These are phyloP conservation scores for Notodonta ziczac DNA, from an alignment of 2,888 invertebrate genomes.

Conservation along the genomic window DNA sequence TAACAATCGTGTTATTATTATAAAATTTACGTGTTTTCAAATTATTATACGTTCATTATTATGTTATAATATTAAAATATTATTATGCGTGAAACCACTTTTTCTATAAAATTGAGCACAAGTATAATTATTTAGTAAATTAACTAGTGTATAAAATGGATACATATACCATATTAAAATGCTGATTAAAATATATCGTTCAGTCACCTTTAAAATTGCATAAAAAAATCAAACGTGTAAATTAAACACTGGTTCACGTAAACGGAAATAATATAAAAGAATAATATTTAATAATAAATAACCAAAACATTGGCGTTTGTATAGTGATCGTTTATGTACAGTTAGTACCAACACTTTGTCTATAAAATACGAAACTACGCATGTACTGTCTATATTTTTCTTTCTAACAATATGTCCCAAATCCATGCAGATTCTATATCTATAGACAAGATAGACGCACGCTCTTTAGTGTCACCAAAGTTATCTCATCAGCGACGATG, in stretches of 20 bases:
- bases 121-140: slow-evolving; percentile 41
- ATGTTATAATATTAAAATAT: slow-evolving; percentile 25
- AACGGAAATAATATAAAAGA: slow-evolving; percentile 18
- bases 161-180: slow-evolving; percentile 40
- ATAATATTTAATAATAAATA: slow-evolving; percentile 32
- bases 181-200: slow-evolving; percentile 42
- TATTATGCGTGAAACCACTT: slow-evolving; percentile 36
- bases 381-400: slow-evolving; percentile 22
- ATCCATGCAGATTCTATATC: slow-evolving; percentile 13
- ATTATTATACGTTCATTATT: slow-evolving; percentile 28
- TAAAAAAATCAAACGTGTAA: slow-evolving; percentile 10
- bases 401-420: slow-evolving; percentile 36
- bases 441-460: neutral
- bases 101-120: slow-evolving; percentile 57
- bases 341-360: slow-evolving; percentile 34
- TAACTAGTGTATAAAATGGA: slow-evolving; percentile 58
- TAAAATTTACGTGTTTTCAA: slow-evolving; percentile 31
- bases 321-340: slow-evolving; percentile 34
- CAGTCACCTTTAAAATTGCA: slow-evolving; percentile 39
- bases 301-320: slow-evolving; percentile 36
- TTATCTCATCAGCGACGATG: neutral
- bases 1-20: slow-evolving; percentile 24
- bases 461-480: neutral
- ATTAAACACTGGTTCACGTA: slow-evolving; percentile 31
- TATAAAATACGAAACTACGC: slow-evolving; percentile 29